phyloP scores from a whole-genome alignment of 1,140 invertebrate genomes.

The Hirudo medicinalis region DNA sequence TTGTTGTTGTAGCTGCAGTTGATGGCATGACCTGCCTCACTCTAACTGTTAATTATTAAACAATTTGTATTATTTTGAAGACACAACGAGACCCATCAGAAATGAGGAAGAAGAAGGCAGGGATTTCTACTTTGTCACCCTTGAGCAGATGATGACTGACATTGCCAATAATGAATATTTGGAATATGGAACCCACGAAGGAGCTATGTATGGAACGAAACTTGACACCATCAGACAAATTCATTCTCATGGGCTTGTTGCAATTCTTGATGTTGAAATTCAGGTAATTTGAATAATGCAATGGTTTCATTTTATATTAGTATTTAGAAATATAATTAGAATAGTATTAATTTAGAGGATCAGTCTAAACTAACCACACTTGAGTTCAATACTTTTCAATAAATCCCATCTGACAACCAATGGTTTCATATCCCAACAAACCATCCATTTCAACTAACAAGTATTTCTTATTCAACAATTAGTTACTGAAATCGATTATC shows the following conservation, averaged over 20 bases:
- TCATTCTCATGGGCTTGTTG: constrained; percentile 83
- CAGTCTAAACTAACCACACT: no score
- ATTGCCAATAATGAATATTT: constrained; percentile 95
- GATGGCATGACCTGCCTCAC: no score
- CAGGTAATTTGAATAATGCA: constrained; percentile 41
- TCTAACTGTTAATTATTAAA: no score
- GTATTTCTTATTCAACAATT: no score
- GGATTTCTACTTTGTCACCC: constrained; percentile 94
- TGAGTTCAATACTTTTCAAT: no score
- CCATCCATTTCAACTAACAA: no score
- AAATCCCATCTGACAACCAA: no score
- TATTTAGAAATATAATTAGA: neutral
- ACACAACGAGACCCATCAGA: constrained; percentile 84
- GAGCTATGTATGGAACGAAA: constrained; percentile 98
- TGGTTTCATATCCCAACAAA: no score
- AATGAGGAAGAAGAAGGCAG: constrained; percentile 87
- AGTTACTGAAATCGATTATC: no score
- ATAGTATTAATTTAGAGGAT: no score
- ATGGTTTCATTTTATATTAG: neutral
- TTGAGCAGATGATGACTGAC: constrained; percentile 97
- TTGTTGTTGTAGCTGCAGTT: no score
- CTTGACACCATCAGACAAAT: constrained; percentile 92
- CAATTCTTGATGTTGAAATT: constrained; percentile 94
- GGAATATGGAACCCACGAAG: constrained; percentile 96
- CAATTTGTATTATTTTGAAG: constrained; percentile 42